These are phyloP conservation scores for Dyspetes luteomarginatus DNA, from an alignment of 2,888 invertebrate species.

Conservation along the genomic window DNA sequence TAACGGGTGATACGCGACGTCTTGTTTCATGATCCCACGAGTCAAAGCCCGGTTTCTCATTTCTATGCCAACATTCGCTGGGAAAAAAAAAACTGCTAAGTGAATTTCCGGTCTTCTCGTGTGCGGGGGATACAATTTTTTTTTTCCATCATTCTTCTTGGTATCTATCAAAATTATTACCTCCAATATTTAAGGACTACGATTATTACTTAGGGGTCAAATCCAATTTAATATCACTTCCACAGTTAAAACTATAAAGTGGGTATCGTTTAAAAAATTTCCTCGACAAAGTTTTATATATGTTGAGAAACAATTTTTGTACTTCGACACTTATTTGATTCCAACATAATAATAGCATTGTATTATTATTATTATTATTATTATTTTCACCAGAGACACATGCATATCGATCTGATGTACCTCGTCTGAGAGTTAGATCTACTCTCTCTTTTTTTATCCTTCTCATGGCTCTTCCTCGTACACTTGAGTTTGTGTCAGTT, in stretches of 20 bases:
- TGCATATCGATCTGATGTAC: too few relatives aligned
- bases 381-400: too few relatives aligned
- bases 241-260: too few relatives aligned
- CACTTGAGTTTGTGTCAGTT: slow-evolving; percentile 26
- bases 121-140: not conserved
- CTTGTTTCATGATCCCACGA: slow-evolving; percentile 65
- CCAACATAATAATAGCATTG: too few relatives aligned
- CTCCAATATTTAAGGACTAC: not conserved
- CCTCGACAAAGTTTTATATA: too few relatives aligned
- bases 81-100: slow-evolving; percentile 1
- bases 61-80: slow-evolving; percentile 37
- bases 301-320: too few relatives aligned
- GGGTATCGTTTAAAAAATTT: too few relatives aligned
- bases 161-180: not conserved
- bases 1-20: slow-evolving; percentile 71
- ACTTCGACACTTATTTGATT: too few relatives aligned
- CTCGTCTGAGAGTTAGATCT: not conserved
- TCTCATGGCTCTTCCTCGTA: not conserved
- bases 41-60: slow-evolving; percentile 52
- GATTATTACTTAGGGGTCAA: not conserved
- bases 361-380: too few relatives aligned
- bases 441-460: not conserved
- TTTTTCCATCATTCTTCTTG: slow-evolving; percentile 2
- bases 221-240: too few relatives aligned
- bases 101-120: slow-evolving; percentile 30